Evolutionary conservation across 2,113 vertebrate species (phyloP), one percentile per base, ranked within the genome.

Genomic region (Orcinus orca): DNA sequence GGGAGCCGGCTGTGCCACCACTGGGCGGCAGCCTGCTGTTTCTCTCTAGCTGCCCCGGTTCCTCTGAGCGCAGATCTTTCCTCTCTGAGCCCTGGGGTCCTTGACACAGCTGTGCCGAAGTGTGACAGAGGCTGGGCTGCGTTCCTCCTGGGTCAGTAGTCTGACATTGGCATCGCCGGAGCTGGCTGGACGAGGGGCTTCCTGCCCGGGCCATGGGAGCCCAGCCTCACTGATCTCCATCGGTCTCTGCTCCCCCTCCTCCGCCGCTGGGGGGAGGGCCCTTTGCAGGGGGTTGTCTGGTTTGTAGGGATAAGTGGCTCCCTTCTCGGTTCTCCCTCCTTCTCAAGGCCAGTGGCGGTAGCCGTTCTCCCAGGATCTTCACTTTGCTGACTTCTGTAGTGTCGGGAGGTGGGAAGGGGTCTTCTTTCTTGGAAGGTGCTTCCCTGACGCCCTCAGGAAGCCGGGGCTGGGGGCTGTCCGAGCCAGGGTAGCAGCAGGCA

Each of bases 1-100:
- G 10, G 53, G 55, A 15, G 8, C 15, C 0, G 0, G 58, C 58
- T 1, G 3, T 13, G 9, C 20, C 62, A 1, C 63, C 0, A 0
- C 33, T n/a, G 55, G 65, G 2, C 12, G 23, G 26, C 13, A 7
- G 60, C 62, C 70, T 6, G 21, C n/a, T 33, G 67, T 36, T 6
- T 3, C 26, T 25, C 36, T n/a, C 53, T 3, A 2, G 18, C 41
- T 14, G 4, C 44, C 60, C 41, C 5, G 5, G 6, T n/a, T 55
- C 55, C 73, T 84, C 47, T 44, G 60, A 67, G 41, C 15, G 9
- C 26, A 36, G 25, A 3, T n/a, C 47, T 82, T 79, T 41, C 29
- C 8, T 31, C 29, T 25, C 3, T 11, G 14, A 31, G 58, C 33
- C 21, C 55, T 8, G 2, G 47, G 31, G 79, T 21, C 63, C 38